These are phyloP conservation scores for Cichladusa arquata DNA, from an alignment of 2,113 vertebrate species.

Conservation along the genomic window DNA sequence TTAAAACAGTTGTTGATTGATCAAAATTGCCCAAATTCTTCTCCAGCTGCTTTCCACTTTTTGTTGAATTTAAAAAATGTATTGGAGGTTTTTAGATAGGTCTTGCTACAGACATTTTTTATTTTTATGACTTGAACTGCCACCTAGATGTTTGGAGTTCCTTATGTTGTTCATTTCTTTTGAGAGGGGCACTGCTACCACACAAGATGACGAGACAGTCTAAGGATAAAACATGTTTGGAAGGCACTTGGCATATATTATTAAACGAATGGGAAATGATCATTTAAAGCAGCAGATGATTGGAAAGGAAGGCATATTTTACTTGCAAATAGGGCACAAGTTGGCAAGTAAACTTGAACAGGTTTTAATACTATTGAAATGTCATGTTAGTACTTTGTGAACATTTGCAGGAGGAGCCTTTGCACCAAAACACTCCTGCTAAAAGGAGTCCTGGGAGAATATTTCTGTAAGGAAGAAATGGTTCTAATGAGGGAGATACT, in stretches of 20 bases:
- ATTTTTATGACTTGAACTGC: not conserved
- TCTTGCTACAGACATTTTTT: not conserved
- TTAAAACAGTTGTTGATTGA: not conserved
- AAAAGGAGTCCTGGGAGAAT: not conserved
- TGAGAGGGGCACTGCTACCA: not conserved
- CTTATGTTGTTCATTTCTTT: not conserved
- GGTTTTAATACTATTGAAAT: constrained; percentile 62
- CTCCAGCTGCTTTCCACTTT: not conserved
- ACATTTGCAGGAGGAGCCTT: not conserved
- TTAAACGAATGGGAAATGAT: constrained; percentile 73
- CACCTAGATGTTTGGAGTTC: not conserved
- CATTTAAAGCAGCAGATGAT: constrained; percentile 68
- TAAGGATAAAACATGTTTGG: constrained; percentile 59
- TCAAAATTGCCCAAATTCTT: not conserved
- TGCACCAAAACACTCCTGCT: not conserved
- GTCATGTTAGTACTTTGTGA: constrained; percentile 46
- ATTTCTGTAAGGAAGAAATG: not conserved
- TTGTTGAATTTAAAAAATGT: not conserved
- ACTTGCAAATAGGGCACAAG: constrained; percentile 70
- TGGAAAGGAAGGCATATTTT: constrained; percentile 66
- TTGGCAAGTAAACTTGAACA: constrained; percentile 68
- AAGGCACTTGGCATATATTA: constrained; percentile 59
- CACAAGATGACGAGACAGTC: not conserved
- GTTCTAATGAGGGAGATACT: not conserved
- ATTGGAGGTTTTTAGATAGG: not conserved